Conservation (phyloP, 2,888 invertebrate species). For the Xestia rhomboidea region DNA sequence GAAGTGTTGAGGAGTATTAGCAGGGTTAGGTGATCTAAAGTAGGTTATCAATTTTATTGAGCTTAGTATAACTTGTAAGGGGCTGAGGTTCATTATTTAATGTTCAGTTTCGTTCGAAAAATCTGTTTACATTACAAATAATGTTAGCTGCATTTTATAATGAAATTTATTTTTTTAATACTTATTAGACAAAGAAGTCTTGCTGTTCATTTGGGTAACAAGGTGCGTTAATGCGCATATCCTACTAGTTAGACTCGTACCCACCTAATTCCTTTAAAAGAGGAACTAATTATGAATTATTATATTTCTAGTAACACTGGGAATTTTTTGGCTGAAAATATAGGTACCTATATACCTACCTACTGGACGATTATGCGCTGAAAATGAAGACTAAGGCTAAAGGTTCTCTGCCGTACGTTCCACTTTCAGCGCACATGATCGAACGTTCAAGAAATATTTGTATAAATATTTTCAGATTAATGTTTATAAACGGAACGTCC, state of each 20-base stretch:
- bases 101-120: neutral
- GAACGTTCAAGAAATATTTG: conserved; percentile 60
- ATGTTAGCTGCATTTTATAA: neutral
- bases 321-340: neutral
- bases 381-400: conserved; percentile 5
- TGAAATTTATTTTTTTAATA: neutral
- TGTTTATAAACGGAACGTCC: conserved; percentile 78
- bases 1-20: conserved; percentile 26
- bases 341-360: neutral
- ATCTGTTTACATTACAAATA: too few species aligned
- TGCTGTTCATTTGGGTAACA: neutral
- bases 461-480: conserved; percentile 70
- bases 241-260: neutral
- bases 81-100: conserved; percentile 1
- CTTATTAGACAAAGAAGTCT: neutral
- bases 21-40: conserved; percentile 51
- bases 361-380: neutral
- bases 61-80: neutral
- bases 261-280: neutral
- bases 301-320: neutral
- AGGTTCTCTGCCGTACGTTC: conserved; percentile 15
- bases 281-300: neutral
- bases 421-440: conserved; percentile 21
- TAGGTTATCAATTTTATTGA: conserved; percentile 17
- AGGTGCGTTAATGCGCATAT: neutral